A percentile compares a stretch with the other conserved stretches of the same genome.
phyloP scores from a whole-genome alignment of 2,888 invertebrate species.

The Gari tellinella region DNA sequence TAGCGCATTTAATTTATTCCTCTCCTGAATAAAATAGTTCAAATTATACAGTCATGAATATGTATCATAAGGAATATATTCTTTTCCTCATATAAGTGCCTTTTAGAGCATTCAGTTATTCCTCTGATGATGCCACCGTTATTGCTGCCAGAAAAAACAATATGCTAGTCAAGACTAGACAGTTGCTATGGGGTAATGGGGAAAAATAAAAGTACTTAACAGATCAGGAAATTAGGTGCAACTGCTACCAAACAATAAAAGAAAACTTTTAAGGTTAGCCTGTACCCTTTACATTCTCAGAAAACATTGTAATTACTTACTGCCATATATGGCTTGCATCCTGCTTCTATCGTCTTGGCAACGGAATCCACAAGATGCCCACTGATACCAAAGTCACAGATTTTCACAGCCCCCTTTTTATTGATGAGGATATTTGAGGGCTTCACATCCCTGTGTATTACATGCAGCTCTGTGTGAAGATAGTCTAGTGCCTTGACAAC shows the following conservation, averaged over 20 bases:
- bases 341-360: conserved; percentile 98
- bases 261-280: not conserved
- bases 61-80: too few relatives aligned
- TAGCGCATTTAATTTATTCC: too few relatives aligned
- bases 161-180: too few relatives aligned
- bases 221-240: not conserved
- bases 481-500: conserved; percentile 97
- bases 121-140: too few relatives aligned
- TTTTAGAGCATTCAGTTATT: too few relatives aligned
- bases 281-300: not conserved
- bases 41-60: too few relatives aligned
- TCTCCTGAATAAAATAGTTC: too few relatives aligned
- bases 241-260: not conserved
- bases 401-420: conserved; percentile 96
- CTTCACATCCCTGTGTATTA: conserved; percentile 98
- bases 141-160: too few relatives aligned
- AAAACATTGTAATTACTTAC: conserved; percentile 86
- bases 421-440: conserved; percentile 99
- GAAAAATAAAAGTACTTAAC: too few relatives aligned
- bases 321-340: conserved; percentile 99
- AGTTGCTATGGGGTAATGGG: too few relatives aligned
- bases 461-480: conserved; percentile 94
- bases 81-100: too few relatives aligned
- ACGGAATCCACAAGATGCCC: conserved; percentile 98
- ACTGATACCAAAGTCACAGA: conserved; percentile 99